Evolutionary conservation across 1,140 invertebrate genomes (phyloP).

Genomic region (Danaus melanippus): DNA sequence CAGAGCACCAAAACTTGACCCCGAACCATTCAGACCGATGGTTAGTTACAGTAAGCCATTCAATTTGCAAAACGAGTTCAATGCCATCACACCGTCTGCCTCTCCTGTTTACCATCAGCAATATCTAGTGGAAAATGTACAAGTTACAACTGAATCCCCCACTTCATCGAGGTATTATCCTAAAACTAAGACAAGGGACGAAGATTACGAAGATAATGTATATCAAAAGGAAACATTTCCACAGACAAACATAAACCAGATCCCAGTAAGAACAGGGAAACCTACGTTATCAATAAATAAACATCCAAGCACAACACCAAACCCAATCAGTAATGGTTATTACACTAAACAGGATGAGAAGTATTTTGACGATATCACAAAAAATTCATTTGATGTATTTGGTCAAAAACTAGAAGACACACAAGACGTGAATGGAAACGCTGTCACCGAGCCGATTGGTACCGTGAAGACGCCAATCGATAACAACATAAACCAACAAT

Average conservation of each 20-base stretch:
- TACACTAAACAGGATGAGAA: constrained; percentile 82
- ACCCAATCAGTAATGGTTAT: constrained; percentile 76
- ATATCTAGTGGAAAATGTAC: constrained; percentile 58
- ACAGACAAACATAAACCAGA: constrained; percentile 55
- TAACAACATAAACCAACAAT: constrained; percentile 58
- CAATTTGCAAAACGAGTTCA: constrained; percentile 71
- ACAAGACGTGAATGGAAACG: constrained; percentile 71
- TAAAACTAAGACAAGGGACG: constrained; percentile 50
- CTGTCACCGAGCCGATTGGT: constrained; percentile 60
- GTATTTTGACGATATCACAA: constrained; percentile 81
- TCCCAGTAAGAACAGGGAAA: constrained; percentile 56
- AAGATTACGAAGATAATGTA: constrained; percentile 54
- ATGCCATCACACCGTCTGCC: constrained; percentile 62
- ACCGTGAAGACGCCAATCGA: constrained; percentile 55
- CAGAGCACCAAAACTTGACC: constrained; percentile 70
- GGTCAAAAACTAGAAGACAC: constrained; percentile 78
- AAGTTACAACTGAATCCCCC: constrained; percentile 59
- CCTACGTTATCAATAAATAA: constrained; percentile 48
- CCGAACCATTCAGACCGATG: constrained; percentile 76
- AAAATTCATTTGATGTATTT: constrained; percentile 83
- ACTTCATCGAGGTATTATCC: constrained; percentile 63
- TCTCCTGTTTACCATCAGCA: constrained; percentile 52
- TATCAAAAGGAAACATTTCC: constrained; percentile 35
- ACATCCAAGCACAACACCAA: constrained; percentile 71
- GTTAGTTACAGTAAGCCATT: constrained; percentile 77